Conservation (phyloP, 1,140 invertebrate species). For the Dinothrombium tinctorium region DNA sequence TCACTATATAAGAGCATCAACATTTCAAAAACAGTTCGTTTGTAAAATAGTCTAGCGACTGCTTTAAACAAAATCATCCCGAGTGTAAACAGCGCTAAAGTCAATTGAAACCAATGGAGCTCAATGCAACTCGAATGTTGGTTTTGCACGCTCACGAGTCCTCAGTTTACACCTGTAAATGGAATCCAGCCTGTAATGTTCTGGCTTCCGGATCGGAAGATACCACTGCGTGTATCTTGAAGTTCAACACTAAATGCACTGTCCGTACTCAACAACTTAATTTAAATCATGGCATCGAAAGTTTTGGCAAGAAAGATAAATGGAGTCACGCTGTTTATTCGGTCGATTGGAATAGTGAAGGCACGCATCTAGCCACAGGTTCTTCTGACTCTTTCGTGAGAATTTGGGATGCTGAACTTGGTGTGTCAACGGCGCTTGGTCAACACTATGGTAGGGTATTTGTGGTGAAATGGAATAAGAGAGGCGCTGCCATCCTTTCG, state of each 20-base stretch:
- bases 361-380: constrained; percentile 76
- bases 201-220: constrained; percentile 90
- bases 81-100: background rate
- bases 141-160: constrained; percentile 87
- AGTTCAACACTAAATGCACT: constrained; percentile 60
- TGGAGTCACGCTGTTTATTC: constrained; percentile 98
- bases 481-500: constrained; percentile 90
- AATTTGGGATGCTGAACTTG: constrained; percentile 86
- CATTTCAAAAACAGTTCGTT: too few species aligned
- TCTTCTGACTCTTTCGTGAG: constrained; percentile 95
- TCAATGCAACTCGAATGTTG: constrained; percentile 76
- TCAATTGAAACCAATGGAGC: constrained; percentile 43
- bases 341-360: constrained; percentile 96
- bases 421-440: constrained; percentile 69
- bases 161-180: constrained; percentile 97
- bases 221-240: constrained; percentile 94
- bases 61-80: background rate
- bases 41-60: too few species aligned
- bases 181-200: constrained; percentile 91
- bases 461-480: constrained; percentile 96
- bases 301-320: constrained; percentile 84
- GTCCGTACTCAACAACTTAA: constrained; percentile 61
- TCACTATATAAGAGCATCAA: too few species aligned
- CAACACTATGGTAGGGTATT: constrained; percentile 99
- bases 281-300: constrained; percentile 84